phyloP scores from a whole-genome alignment of 2,797 vertebrate genomes.

The Xiphophorus birchmanni region DNA sequence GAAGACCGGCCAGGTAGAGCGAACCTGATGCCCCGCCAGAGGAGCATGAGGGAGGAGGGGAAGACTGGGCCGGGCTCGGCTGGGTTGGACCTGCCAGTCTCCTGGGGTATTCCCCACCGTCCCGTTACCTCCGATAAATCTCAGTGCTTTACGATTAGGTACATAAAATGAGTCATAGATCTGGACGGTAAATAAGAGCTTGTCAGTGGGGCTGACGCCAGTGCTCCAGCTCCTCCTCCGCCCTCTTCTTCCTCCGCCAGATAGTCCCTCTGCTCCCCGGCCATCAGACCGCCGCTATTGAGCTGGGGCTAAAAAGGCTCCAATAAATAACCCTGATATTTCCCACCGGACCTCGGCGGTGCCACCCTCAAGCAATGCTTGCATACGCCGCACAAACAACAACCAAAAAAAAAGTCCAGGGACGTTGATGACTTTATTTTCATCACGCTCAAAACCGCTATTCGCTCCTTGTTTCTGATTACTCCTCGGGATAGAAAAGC shows the following conservation, averaged over 20 bases:
- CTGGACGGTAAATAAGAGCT: conserved; percentile 85
- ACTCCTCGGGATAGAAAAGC: conserved; percentile 62
- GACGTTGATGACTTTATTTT: conserved; percentile 32
- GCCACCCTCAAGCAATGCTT: conserved; percentile 66
- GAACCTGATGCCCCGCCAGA: conserved; percentile 46
- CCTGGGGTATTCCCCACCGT: conserved; percentile 78
- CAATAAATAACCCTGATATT: conserved; percentile 79
- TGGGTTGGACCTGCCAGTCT: conserved; percentile 74
- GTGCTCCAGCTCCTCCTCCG: conserved; percentile 59
- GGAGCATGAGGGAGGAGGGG: conserved; percentile 10
- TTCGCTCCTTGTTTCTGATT: conserved; percentile 56
- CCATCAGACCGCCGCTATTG: conserved; percentile 77
- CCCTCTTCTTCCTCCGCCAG: conserved; percentile 61
- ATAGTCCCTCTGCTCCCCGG: conserved; percentile 67
- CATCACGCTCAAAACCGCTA: conserved; percentile 37
- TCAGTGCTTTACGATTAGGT: conserved; percentile 86
- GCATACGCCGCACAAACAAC: conserved; percentile 63
- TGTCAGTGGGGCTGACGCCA: conserved; percentile 81
- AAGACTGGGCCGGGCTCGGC: conserved; percentile 7
- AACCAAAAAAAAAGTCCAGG: conserved; percentile 13
- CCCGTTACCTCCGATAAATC: conserved; percentile 84
- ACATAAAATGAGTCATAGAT: conserved; percentile 87
- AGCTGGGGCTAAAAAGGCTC: conserved; percentile 77
- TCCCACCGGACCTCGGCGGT: conserved; percentile 65
- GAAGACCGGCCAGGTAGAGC: conserved; percentile 62